Percentiles rank a stretch among this genome's conserved stretches.
Conservation (phyloP, 2,113 vertebrate genomes). For the Lipotes vexillifer region DNA sequence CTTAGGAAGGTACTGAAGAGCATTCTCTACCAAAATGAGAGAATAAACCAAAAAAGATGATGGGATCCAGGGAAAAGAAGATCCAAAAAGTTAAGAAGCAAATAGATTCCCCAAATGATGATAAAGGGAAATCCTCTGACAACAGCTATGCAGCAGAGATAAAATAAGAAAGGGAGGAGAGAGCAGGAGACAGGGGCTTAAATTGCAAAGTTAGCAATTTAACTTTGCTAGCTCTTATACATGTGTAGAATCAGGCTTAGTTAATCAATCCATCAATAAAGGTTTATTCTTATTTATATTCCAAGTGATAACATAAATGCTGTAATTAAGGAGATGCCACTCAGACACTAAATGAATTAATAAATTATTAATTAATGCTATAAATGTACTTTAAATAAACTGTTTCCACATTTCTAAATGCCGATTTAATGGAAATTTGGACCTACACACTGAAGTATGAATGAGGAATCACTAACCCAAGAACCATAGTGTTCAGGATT, state of each 20-base stretch:
- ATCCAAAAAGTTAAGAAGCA: neutral
- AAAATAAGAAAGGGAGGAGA: neutral
- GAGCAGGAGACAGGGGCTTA: neutral
- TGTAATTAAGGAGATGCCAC: neutral
- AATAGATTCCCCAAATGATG: neutral
- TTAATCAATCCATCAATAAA: neutral
- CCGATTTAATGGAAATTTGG: neutral
- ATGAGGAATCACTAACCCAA: neutral
- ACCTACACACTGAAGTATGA: neutral
- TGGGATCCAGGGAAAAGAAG: neutral
- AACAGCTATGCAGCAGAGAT: neutral
- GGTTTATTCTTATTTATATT: neutral
- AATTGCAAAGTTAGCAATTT: too few species aligned
- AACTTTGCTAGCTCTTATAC: neutral
- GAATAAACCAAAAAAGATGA: neutral
- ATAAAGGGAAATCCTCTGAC: neutral
- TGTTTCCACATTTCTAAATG: conserved; percentile 6
- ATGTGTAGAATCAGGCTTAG: neutral
- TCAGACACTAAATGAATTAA: neutral
- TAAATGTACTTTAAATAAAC: neutral
- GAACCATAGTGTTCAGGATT: neutral
- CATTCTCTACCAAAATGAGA: neutral
- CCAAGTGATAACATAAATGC: neutral
- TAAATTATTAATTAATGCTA: neutral
- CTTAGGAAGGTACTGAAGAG: neutral